Base-by-base conservation (phyloP, 1,140 invertebrate species). In the Lepidurus apus region DNA sequence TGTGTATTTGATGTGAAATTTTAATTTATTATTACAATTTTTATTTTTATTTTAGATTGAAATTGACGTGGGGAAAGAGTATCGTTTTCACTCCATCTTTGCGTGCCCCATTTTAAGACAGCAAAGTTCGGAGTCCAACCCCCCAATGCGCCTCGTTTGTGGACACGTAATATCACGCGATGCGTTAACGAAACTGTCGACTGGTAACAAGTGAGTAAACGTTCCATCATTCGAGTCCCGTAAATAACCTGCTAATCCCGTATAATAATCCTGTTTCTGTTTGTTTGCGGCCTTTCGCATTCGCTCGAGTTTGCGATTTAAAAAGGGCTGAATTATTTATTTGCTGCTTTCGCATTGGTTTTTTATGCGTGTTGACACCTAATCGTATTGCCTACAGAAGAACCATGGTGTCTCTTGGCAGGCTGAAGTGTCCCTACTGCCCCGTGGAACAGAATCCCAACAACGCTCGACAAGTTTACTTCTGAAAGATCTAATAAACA, bases 141-240 rank as follows among this genome's bases (percentile, higher is more conserved):
- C 98, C 78, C 98, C 98, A 17, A 97, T 99, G 93, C 89, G 95
- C 81, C 87, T 99, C 45, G 91, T 95, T 0, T 99, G 98, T 87
- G 98, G 98, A 34, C 97, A 99, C 88, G 97, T 98, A 73, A 99
- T 99, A 81, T 98, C 97, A 1, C 89, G 93, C 81, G 97, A 99
- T 87, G 98, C 98, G 75, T 89, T 99, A 47, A 93, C 93, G 84
- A 99, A 98, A 88, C 89, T 99, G 77, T 93, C 93, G 77, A 94
- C 90, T 84, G 93, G 93, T 26, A 95, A 93, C 85, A 98, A 98
- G 94, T 97, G 89, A 74, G 78, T 65, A 65, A 1, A 65, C 1
- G 8, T 65, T 65, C 21, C 53, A 21, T 7, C 13, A 13, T 9
- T 65, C 21, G 53, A 21, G 4, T 65, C 21, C 21, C 13, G 53